A percentile compares a stretch with the other conserved stretches of the same genome.
Conservation (phyloP, 2,797 vertebrate genomes). For the Myotis vivesi region DNA sequence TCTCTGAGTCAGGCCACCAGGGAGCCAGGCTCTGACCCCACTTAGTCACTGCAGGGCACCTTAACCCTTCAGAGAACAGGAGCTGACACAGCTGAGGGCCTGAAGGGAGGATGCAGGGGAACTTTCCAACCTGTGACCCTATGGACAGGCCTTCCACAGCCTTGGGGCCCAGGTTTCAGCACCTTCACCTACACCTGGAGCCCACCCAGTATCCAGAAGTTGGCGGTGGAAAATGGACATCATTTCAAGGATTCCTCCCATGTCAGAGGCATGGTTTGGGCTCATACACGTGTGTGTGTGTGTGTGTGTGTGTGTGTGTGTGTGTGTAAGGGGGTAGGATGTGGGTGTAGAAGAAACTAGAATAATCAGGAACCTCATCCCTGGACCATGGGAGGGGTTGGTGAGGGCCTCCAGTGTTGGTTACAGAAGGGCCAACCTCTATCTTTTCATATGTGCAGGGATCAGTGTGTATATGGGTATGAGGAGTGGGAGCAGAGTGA, state of each 20-base stretch:
- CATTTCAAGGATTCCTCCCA: not conserved
- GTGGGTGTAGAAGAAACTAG: not conserved
- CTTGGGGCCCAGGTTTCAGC: not conserved
- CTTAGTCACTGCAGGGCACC: not conserved
- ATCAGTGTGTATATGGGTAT: no score
- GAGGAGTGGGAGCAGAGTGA: not conserved
- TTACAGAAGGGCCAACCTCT: not conserved
- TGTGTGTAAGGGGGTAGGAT: no score
- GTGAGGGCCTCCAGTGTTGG: not conserved
- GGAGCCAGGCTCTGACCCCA: not conserved
- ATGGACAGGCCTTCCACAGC: not conserved
- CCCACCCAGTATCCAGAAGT: not conserved
- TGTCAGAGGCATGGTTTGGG: not conserved
- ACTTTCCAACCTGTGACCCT: not conserved
- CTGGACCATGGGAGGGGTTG: not conserved
- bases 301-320: not conserved
- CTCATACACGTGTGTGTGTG: not conserved
- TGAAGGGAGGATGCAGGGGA: not conserved
- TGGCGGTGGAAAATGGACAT: not conserved
- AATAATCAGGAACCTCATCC: not conserved
- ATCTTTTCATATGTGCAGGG: not conserved
- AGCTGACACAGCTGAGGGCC: not conserved
- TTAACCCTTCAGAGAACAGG: not conserved
- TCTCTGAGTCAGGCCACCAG: constrained; percentile 14
- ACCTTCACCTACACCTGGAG: not conserved